Base-by-base conservation (phyloP, 1,140 invertebrate genomes). In the Papilio xuthus region DNA sequence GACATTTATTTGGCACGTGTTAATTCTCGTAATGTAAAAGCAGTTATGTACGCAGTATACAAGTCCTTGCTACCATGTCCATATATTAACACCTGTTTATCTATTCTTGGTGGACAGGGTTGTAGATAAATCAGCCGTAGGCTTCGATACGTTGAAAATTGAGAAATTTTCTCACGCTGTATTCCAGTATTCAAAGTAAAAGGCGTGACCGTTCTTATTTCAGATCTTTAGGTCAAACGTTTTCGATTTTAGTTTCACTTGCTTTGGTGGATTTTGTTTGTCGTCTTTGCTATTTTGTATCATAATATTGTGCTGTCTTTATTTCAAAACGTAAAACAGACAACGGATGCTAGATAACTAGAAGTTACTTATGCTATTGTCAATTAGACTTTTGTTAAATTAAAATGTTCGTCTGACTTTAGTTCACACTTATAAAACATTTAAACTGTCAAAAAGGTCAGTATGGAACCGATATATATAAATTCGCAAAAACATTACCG, bases 191-290 rank as follows among this genome's bases (percentile, higher is more conserved):
- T 67, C 60, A 67, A 67, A 67, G 60, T 26, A 67, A 67, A 67
- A 67, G 56, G 56, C 56, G 56, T 28, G 60, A 67, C 60, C 60
- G 60, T 67, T 67, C 60, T 67, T 67, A 67, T 67, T 67, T 28
- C 60, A 67, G 60, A 67, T 67, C 60, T 67, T 67, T 67, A 67
- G 60, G 60, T 67, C 60, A 67, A 67, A 67, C 60, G 60, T 28
- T 67, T 67, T 67, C 60, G 60, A 67, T 67, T 67, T 67, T 67
- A 67, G 60, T 67, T 67, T 67, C 60, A 67, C 60, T 67, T 67
- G 60, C 26, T 67, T 63, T 28, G 26, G 12, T 15, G 28, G 4
- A 67, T 26, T 67, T 67, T 60, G 56, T 60, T 53, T 50, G 47
- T 60, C 56, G 56, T 60, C 56, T 60, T 23, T 60, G 15, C 23